Evolutionary conservation across 2,113 vertebrate genomes (phyloP).

Genomic region (Orientallactaga bullata): DNA sequence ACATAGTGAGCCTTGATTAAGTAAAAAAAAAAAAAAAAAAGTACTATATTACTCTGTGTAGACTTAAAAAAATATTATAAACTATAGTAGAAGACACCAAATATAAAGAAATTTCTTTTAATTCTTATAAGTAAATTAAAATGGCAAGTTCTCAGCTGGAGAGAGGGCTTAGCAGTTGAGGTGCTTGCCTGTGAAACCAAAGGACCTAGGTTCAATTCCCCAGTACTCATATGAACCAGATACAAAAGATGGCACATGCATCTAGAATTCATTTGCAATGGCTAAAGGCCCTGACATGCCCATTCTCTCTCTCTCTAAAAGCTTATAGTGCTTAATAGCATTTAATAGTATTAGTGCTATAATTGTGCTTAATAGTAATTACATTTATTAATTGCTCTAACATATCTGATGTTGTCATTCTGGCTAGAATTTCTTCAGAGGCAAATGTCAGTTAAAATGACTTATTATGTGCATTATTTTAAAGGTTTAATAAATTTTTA

Average conservation of each 20-base stretch:
- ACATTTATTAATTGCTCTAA: slow-evolving; percentile 1
- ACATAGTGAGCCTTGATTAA: background rate
- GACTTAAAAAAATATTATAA: background rate
- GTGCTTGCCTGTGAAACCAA: too few species aligned
- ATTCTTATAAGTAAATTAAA: background rate
- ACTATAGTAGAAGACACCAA: background rate
- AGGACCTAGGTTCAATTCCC: too few species aligned
- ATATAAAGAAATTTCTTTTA: background rate
- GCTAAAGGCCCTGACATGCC: too few species aligned
- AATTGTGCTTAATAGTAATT: background rate
- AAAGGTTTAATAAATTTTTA: slow-evolving; percentile 37
- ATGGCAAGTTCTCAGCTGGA: background rate
- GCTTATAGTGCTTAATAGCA: too few species aligned
- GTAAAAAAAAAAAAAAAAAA: background rate
- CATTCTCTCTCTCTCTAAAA: too few species aligned
- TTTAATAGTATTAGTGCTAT: too few species aligned
- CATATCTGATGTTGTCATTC: background rate
- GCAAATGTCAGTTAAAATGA: slow-evolving; percentile 29
- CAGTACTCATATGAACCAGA: too few species aligned
- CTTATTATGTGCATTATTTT: background rate
- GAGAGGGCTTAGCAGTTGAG: background rate
- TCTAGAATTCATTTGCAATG: too few species aligned
- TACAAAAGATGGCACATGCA: too few species aligned
- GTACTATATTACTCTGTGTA: background rate
- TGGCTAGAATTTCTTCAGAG: background rate